These are phyloP conservation scores for Cynoglossus semilaevis DNA, from an alignment of 2,113 vertebrate species.

Conservation along the genomic window DNA sequence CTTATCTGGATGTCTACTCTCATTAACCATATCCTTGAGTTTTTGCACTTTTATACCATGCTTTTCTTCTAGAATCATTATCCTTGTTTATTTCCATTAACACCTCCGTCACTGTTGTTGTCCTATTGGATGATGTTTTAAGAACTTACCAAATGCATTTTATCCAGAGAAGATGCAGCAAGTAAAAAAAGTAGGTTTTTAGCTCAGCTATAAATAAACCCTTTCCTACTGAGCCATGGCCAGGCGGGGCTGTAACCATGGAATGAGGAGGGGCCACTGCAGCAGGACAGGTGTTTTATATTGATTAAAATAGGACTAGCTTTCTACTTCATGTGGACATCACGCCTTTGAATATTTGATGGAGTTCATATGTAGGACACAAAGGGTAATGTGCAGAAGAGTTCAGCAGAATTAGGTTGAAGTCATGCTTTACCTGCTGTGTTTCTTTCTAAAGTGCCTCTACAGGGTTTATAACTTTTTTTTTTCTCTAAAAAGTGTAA, in stretches of 20 bases:
- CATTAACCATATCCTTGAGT: too few relatives aligned
- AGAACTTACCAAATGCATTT: slow-evolving; percentile 24
- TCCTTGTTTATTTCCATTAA: background rate
- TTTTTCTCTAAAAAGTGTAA: too few relatives aligned
- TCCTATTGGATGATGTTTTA: too few relatives aligned
- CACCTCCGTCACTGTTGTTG: too few relatives aligned
- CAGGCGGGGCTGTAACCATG: slow-evolving; percentile 53
- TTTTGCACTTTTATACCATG: too few relatives aligned
- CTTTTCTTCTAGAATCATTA: too few relatives aligned
- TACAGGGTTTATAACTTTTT: background rate
- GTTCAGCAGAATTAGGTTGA: background rate
- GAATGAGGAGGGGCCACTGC: slow-evolving; percentile 40
- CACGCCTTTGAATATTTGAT: slow-evolving; percentile 16
- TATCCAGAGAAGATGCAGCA: slow-evolving; percentile 61
- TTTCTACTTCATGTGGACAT: slow-evolving; percentile 11
- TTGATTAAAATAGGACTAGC: slow-evolving; percentile 27
- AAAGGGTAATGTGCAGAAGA: slow-evolving; percentile 9
- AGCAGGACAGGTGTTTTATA: slow-evolving; percentile 51
- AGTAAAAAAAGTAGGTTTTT: slow-evolving; percentile 79
- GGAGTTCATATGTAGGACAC: slow-evolving; percentile 12
- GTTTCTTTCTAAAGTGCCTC: background rate
- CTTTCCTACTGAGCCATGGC: slow-evolving; percentile 54
- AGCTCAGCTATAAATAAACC: slow-evolving; percentile 82
- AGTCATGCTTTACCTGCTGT: background rate
- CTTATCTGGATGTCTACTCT: too few relatives aligned